A percentile compares a stretch with the other conserved stretches of the same genome.
phyloP scores from a whole-genome alignment of 2,797 vertebrate genomes.

The Rhinogobio ventralis region DNA sequence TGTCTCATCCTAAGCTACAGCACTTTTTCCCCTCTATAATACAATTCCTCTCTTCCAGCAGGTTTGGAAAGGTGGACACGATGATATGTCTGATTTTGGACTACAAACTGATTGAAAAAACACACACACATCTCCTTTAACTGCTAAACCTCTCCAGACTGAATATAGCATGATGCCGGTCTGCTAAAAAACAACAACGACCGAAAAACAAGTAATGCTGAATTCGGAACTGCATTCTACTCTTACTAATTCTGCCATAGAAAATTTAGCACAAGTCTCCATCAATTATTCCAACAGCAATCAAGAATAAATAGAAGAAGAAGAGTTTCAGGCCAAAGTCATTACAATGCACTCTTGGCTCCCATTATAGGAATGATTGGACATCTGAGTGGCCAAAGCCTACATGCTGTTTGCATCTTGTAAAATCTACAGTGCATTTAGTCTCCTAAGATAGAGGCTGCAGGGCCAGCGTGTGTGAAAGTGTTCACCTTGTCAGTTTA shows the following conservation, averaged over 20 bases:
- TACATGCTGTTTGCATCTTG: conserved; percentile 15
- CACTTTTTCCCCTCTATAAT: too few relatives aligned
- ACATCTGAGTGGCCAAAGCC: neutral
- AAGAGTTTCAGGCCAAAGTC: neutral
- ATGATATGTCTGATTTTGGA: neutral
- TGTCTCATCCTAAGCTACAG: neutral
- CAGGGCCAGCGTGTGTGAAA: conserved; percentile 31
- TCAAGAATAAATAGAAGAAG: neutral
- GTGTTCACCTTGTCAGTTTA: conserved; percentile 59
- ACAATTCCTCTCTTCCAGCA: neutral
- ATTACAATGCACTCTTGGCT: neutral
- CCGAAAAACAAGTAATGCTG: neutral
- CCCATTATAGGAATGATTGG: conserved; percentile 18
- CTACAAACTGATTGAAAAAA: neutral
- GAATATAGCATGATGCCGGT: neutral
- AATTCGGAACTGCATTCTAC: neutral
- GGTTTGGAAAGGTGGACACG: neutral
- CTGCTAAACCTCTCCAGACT: neutral
- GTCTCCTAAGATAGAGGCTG: conserved; percentile 17
- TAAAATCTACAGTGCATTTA: conserved; percentile 17
- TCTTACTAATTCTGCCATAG: neutral
- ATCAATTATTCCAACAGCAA: neutral
- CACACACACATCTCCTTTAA: neutral
- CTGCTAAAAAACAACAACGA: neutral
- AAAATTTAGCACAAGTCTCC: neutral